Conservation (phyloP, 2,113 vertebrate species). For the Orientallactaga bullata region DNA sequence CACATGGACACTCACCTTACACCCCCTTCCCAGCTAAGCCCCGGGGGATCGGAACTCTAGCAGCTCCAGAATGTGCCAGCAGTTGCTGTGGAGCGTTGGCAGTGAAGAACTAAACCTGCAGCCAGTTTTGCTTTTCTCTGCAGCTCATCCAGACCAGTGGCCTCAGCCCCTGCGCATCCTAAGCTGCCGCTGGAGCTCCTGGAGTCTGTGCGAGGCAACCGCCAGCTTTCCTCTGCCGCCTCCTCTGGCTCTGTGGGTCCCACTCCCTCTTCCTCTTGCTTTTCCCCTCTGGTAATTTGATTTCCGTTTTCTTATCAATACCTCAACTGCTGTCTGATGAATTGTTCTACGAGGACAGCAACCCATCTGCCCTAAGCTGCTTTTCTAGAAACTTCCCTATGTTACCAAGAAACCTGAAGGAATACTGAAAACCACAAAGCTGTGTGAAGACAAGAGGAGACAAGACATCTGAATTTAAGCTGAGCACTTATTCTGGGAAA, state of each 20-base stretch:
- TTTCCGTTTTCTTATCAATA: slow-evolving; percentile 89
- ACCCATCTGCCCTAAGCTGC: slow-evolving; percentile 63
- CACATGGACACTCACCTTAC: slow-evolving; percentile 81
- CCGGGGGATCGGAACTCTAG: slow-evolving; percentile 48
- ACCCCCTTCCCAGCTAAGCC: slow-evolving; percentile 66
- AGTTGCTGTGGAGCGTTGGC: not conserved
- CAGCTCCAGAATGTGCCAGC: slow-evolving; percentile 2
- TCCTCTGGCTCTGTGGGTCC: slow-evolving; percentile 57
- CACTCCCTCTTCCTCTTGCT: slow-evolving; percentile 74
- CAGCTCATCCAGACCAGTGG: slow-evolving; percentile 72
- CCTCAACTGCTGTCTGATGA: slow-evolving; percentile 82
- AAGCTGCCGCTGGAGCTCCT: slow-evolving; percentile 69
- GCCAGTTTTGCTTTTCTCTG: slow-evolving; percentile 44
- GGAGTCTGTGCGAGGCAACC: not conserved
- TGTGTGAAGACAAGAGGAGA: slow-evolving; percentile 55
- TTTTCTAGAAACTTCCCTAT: slow-evolving; percentile 36
- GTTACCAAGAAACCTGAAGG: slow-evolving; percentile 69
- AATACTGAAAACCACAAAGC: not conserved
- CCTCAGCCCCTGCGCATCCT: slow-evolving; percentile 76
- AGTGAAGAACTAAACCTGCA: slow-evolving; percentile 54
- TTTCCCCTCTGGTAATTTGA: slow-evolving; percentile 82
- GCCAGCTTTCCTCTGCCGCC: not conserved
- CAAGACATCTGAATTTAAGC: slow-evolving; percentile 71
- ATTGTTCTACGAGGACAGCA: slow-evolving; percentile 77
- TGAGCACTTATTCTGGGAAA: slow-evolving; percentile 74